Percentiles rank a stretch among this genome's conserved stretches.
Conservation (phyloP, 2,113 vertebrate genomes). For the Spizaetus ornatus region DNA sequence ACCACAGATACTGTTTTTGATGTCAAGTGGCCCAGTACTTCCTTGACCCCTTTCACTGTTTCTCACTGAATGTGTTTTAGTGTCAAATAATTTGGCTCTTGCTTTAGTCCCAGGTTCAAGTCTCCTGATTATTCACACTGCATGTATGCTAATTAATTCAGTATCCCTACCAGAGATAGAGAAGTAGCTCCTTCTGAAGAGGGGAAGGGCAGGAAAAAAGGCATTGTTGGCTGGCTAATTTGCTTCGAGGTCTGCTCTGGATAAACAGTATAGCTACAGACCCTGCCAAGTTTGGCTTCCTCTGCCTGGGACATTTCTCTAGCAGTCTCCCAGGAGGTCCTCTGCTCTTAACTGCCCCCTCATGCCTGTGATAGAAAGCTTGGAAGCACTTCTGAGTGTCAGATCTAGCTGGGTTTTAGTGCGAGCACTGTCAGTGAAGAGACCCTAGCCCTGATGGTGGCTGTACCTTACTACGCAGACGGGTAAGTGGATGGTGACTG, state of each 20-base stretch:
- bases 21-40: not conserved
- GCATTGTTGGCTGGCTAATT: not conserved
- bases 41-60: not conserved
- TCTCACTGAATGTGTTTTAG: not conserved
- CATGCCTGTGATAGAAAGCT: not conserved
- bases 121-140: not conserved
- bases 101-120: not conserved
- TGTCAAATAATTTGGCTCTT: not conserved
- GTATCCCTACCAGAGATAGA: not conserved
- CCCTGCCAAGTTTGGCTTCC: slow-evolving; percentile 35
- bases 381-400: not conserved
- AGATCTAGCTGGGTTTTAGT: not conserved
- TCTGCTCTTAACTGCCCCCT: not conserved
- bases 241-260: not conserved
- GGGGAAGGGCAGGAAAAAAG: not conserved
- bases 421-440: not conserved
- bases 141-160: slow-evolving; percentile 25
- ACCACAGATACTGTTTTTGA: not conserved
- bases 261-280: not conserved
- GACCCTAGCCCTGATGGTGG: not conserved
- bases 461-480: not conserved
- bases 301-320: not conserved
- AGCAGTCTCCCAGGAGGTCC: slow-evolving; percentile 7
- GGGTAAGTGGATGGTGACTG: not conserved
- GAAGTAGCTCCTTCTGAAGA: not conserved